Base-by-base conservation (phyloP, 1,140 invertebrate species). In the Zaprionus inermis region DNA sequence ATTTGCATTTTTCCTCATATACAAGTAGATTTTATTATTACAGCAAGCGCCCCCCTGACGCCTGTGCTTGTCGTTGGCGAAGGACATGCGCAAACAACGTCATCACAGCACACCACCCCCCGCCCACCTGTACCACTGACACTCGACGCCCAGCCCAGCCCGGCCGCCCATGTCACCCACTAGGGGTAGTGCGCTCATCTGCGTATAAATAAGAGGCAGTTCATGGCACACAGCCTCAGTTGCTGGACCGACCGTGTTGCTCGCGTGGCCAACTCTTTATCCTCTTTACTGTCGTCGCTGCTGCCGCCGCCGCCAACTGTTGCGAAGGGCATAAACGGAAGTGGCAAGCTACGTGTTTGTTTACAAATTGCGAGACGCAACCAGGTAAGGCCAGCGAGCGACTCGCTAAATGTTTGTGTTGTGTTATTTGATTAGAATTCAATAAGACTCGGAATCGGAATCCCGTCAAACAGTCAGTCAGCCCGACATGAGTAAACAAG, bases 1-100 rank as follows among this genome's bases (percentile, higher is more conserved):
- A 89, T 88, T 89, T 88, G 84, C 81, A 84, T 84, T 84, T 88
- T 76, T 63, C 32, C 38, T 46, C 58, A 32, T 74, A 79, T 51
- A n/a, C 3, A 36, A n/a, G 12, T 41, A 58, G 75, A 65, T 58
- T 72, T 77, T 73, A 63, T 77, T 77, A 71, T 67, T 76, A 44
- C 38, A 18, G 65, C 72, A 11, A 69, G 20, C 28, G 30, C 54
- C 10, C 44, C 10, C 67, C 5, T 14, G 30, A 51, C 28, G 44
- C 59, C 46, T 28, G 5, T 30, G 30, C 14, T 30, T 9, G 20
- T 55, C 65, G 34, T 18, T 46, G 34, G 36, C 30, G 80, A 79
- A 84, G 81, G 84, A 89, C 84, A 89, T 89, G 84, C 84, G 84
- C 84, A 89, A 80, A 89, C 65, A 86, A 76, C 83, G 18, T 20